phyloP scores from a whole-genome alignment of 2,888 invertebrate species.

The Athalia rosae region DNA sequence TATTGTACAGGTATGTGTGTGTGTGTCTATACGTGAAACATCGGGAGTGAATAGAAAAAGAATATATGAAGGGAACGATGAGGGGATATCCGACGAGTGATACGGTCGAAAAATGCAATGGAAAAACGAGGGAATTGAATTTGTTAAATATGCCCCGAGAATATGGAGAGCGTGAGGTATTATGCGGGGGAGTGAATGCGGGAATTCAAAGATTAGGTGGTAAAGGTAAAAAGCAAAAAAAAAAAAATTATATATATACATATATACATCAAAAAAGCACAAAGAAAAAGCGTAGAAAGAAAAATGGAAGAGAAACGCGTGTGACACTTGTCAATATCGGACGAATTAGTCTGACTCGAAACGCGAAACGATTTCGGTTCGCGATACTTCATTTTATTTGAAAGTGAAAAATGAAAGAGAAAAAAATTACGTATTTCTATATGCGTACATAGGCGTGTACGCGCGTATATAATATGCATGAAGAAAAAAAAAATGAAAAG shows the following conservation, averaged over 20 bases:
- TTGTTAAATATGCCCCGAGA: slow-evolving; percentile 22
- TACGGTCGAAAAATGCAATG: not conserved
- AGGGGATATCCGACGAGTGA: slow-evolving; percentile 18
- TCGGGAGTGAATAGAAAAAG: slow-evolving; percentile 36
- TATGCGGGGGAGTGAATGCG: not conserved
- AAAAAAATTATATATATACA: no score
- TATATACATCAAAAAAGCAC: no score
- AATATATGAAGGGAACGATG: slow-evolving; percentile 36
- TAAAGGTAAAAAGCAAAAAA: no score
- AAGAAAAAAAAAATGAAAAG: not conserved
- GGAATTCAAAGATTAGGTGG: not conserved
- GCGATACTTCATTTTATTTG: slow-evolving; percentile 38
- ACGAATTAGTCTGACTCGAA: slow-evolving; percentile 38
- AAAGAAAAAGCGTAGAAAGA: not conserved
- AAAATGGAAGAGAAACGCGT: slow-evolving; percentile 1
- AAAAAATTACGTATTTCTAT: not conserved
- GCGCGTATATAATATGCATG: not conserved
- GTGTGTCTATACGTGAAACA: not conserved
- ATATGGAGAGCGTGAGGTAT: not conserved
- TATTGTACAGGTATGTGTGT: not conserved
- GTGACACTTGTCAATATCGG: slow-evolving; percentile 44
- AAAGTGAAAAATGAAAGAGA: slow-evolving; percentile 23
- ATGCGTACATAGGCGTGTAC: not conserved
- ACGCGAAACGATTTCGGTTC: slow-evolving; percentile 28
- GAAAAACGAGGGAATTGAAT: slow-evolving; percentile 22